Percentiles rank a stretch among this genome's conserved stretches.
phyloP scores from a whole-genome alignment of 2,888 invertebrate species.

The Endotricha flammealis region DNA sequence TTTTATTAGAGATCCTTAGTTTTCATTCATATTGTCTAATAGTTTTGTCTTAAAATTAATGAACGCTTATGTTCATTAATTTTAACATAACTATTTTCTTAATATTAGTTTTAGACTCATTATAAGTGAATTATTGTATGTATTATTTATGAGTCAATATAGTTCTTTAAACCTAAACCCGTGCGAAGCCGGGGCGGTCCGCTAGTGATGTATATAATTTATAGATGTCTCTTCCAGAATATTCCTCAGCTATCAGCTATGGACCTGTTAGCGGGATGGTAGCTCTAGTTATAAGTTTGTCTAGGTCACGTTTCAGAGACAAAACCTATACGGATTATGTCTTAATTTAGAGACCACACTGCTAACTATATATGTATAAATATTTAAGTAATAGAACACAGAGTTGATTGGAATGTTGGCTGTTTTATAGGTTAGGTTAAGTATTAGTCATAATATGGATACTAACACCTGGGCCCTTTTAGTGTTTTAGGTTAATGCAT shows the following conservation, averaged over 20 bases:
- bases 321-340: constrained; percentile 62
- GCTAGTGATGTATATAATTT: background rate
- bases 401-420: background rate
- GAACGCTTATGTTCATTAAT: no score
- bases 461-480: constrained; percentile 14
- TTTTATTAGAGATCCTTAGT: no score
- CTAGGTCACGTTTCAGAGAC: constrained; percentile 58
- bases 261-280: constrained; percentile 32
- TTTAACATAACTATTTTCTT: no score
- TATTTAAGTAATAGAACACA: background rate
- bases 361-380: constrained; percentile 10
- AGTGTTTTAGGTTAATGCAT: no score
- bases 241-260: background rate
- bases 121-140: background rate
- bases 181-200: no score
- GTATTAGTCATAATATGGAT: background rate
- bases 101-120: no score
- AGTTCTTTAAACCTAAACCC: no score
- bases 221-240: constrained; percentile 2
- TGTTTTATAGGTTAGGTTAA: background rate
- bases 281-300: constrained; percentile 43
- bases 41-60: no score
- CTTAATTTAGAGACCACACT: constrained; percentile 57
- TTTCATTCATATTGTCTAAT: no score
- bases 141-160: background rate